A percentile compares a stretch with the other conserved stretches of the same genome.
Evolutionary conservation across 2,888 invertebrate genomes (phyloP).

Genomic region (Arge pagana): DNA sequence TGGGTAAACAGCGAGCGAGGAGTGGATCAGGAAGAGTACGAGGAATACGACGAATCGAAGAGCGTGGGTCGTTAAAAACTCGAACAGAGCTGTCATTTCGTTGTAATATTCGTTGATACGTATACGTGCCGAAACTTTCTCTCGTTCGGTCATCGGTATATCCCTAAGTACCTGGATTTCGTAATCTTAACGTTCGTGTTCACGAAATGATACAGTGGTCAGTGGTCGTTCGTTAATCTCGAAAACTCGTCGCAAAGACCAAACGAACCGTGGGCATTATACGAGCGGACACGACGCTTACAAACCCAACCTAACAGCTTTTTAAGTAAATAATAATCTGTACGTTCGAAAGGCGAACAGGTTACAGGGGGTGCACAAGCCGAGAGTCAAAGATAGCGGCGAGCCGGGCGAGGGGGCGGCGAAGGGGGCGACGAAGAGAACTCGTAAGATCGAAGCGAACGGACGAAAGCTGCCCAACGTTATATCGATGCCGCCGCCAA

Average conservation of each 20-base stretch:
- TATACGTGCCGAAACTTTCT: constrained; percentile 12
- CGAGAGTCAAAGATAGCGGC: constrained; percentile 41
- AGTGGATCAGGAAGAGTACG: background rate
- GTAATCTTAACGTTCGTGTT: constrained; percentile 22
- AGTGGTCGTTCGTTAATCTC: constrained; percentile 7
- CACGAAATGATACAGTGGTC: constrained; percentile 20
- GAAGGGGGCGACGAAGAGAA: too few relatives aligned
- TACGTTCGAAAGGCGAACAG: constrained; percentile 44
- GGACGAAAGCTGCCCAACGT: too few relatives aligned
- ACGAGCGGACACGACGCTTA: constrained; percentile 34
- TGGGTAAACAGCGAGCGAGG: background rate
- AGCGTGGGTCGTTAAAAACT: too few relatives aligned
- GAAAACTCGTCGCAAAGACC: background rate
- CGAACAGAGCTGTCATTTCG: too few relatives aligned
- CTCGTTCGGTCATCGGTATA: constrained; percentile 4
- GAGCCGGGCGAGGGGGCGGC: too few relatives aligned
- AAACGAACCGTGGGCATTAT: constrained; percentile 24
- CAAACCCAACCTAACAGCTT: constrained; percentile 44
- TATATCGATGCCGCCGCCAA: constrained; percentile 39
- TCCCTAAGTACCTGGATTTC: constrained; percentile 9
- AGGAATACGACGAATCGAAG: too few relatives aligned
- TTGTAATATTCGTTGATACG: too few relatives aligned
- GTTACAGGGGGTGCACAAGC: constrained; percentile 41
- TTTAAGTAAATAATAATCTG: constrained; percentile 53
- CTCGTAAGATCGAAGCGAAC: too few relatives aligned